phyloP scores from a whole-genome alignment of 2,113 vertebrate species.

The Peromyscus maniculatus region DNA sequence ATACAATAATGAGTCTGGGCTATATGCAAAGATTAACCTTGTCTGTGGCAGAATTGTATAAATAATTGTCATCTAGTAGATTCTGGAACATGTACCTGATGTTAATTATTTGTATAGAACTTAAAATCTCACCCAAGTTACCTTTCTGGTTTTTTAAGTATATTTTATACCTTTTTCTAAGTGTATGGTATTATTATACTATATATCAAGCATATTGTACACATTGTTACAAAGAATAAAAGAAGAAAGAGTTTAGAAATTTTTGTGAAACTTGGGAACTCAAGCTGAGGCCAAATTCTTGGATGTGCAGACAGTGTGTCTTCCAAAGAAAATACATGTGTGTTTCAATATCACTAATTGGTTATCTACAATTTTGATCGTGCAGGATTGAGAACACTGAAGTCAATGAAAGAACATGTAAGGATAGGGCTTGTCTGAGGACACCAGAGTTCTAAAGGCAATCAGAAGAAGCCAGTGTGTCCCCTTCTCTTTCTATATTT shows the following conservation, averaged over 20 bases:
- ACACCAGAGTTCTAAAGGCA: not conserved
- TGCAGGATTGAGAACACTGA: not conserved
- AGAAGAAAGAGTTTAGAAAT: not conserved
- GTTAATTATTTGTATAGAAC: conserved; percentile 41
- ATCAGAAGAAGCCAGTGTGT: not conserved
- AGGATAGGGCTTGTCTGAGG: not conserved
- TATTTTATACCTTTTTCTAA: not conserved
- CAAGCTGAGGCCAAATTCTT: conserved; percentile 29
- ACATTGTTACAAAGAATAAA: conserved; percentile 16
- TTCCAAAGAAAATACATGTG: not conserved
- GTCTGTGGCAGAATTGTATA: conserved; percentile 40
- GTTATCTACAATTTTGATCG: not conserved
- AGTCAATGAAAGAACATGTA: not conserved
- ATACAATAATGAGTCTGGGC: not conserved
- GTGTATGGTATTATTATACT: not conserved
- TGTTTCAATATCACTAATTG: not conserved
- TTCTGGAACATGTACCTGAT: not conserved
- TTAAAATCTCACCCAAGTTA: conserved; percentile 44
- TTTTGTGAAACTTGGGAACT: not conserved
- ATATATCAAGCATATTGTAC: not conserved
- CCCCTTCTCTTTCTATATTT: not conserved
- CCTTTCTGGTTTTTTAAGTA: conserved; percentile 52
- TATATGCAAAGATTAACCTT: conserved; percentile 33
- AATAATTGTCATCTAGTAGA: conserved; percentile 41
- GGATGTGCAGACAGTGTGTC: not conserved